phyloP scores from a whole-genome alignment of 2,888 invertebrate species.

The Clanis bilineata region DNA sequence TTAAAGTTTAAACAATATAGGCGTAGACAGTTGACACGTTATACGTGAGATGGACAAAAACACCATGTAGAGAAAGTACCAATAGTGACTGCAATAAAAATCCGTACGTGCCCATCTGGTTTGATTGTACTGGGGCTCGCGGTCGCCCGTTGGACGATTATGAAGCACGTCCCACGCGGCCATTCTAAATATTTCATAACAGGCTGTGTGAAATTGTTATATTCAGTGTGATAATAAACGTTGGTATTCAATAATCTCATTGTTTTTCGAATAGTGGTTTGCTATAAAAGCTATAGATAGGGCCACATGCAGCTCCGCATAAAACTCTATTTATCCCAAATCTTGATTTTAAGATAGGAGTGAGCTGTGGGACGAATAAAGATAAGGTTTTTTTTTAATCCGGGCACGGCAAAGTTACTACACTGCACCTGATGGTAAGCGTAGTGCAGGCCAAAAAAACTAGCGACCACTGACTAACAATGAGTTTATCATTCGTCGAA shows the following conservation, averaged over 20 bases:
- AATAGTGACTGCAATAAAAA: conserved; percentile 45
- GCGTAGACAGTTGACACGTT: not conserved
- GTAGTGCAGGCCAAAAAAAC: no score
- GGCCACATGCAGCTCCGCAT: no score
- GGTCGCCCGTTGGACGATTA: conserved; percentile 26
- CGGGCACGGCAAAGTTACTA: no score
- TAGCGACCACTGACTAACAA: no score
- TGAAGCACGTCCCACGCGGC: conserved; percentile 32
- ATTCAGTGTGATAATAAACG: not conserved
- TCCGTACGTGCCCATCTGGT: conserved; percentile 49
- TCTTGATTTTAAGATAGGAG: no score
- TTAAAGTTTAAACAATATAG: not conserved
- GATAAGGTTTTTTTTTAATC: no score
- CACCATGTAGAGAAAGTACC: conserved; percentile 50
- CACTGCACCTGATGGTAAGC: no score
- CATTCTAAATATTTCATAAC: conserved; percentile 24
- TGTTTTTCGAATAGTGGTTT: not conserved
- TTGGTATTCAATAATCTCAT: not conserved
- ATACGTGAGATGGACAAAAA: conserved; percentile 49
- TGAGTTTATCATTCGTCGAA: no score
- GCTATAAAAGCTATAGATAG: not conserved
- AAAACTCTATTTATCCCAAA: no score
- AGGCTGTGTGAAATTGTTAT: conserved; percentile 21
- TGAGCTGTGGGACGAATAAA: no score
- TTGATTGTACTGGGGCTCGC: conserved; percentile 28